Base-by-base conservation (phyloP, 2,888 invertebrate species). In the Agonopterix heracliana region DNA sequence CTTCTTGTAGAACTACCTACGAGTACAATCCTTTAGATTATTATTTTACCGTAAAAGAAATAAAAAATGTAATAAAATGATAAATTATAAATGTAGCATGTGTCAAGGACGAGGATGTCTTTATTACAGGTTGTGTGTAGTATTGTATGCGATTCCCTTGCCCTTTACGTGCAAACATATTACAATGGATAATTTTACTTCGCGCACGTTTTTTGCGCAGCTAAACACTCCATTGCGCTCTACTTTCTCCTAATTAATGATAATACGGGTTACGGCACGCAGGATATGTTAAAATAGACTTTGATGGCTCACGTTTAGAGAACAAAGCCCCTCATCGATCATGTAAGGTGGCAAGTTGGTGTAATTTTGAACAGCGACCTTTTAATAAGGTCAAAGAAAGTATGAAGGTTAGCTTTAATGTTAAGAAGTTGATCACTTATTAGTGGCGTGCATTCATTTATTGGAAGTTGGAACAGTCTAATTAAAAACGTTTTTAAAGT, bases 171-270 rank as follows among this genome's bases (percentile, higher is more conserved):
- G 74, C 61, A 47, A 60, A 59, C 66, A 57, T 62, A 54, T 60
- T 52, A 49, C 50, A 45, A 52, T 49, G 52, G 47, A 48, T 51
- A 50, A 51, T 65, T 64, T 64, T 65, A 64, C 60, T 54, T 66
- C 60, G 61, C 50, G 52, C 59, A 38, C 38, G 48, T 60, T 72
- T 77, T 75, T 75, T 75, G 61, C 65, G 49, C 53, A 48, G 51
- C 61, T 65, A 54, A 65, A 64, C 68, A 69, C 67, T 68, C 59
- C 60, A 66, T 61, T 59, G 63, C 60, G 55, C 56, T 62, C 64
- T 61, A 75, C 84, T 85, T 85, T 85, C 83, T 71, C 81, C 76
- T 78, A 71, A 72, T 74, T 73, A 74, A 57, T 63, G 63, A 61
- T 52, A 52, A 52, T 52, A 9, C 48, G 43, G 41, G 35, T 40